Conservation (phyloP, 2,888 invertebrate genomes). For the Callyntrura sp. region DNA sequence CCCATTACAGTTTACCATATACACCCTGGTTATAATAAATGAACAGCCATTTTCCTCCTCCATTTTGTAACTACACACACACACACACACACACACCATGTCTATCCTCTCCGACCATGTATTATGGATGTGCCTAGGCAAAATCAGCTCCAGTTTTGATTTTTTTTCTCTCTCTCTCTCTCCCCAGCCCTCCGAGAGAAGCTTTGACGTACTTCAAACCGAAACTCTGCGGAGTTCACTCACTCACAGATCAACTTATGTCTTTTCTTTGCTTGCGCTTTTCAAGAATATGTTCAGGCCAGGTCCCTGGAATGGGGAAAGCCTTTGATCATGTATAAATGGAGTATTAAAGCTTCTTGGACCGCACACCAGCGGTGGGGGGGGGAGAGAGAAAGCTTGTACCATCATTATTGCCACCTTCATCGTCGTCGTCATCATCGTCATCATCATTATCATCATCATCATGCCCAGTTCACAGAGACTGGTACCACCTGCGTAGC, state of each 20-base stretch:
- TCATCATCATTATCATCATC: slow-evolving; percentile 22
- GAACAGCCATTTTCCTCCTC: slow-evolving; percentile 11
- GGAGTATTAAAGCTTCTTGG: not conserved
- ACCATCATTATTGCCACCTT: slow-evolving; percentile 35
- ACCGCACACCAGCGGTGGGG: not conserved
- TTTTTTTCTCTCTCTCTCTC: no score
- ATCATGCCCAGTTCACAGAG: slow-evolving; percentile 16
- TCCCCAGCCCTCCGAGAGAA: not conserved
- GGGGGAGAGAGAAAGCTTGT: slow-evolving; percentile 2
- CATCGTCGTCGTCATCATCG: not conserved
- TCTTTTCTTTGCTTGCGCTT: slow-evolving; percentile 8
- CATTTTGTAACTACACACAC: not conserved
- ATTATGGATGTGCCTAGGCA: not conserved
- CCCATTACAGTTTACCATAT: not conserved
- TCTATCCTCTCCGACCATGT: no score
- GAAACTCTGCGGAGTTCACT: slow-evolving; percentile 2
- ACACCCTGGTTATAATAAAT: not conserved
- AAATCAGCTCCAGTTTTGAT: slow-evolving; percentile 21
- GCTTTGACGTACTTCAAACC: slow-evolving; percentile 13
- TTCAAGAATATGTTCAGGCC: not conserved
- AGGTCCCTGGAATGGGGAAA: not conserved
- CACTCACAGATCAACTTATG: slow-evolving; percentile 34
- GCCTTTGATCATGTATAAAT: not conserved
- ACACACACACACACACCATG: not conserved
- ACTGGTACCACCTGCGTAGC: slow-evolving; percentile 64